Base-by-base conservation (phyloP, 1,140 invertebrate species). In the Brachionus rubens region DNA sequence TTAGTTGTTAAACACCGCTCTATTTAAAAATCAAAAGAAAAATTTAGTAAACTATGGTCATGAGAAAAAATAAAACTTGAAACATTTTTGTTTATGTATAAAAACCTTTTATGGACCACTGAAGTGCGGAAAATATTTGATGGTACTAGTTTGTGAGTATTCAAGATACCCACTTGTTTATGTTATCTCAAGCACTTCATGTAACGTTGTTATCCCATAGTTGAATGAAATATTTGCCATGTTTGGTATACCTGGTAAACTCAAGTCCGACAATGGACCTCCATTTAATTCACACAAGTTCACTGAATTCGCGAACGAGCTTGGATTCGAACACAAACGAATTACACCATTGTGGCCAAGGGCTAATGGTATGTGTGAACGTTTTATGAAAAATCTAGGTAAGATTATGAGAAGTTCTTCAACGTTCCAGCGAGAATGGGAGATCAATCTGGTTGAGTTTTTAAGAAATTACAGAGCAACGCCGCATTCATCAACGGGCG, bases 131-230 rank as follows among this genome's bases (percentile, higher is more conserved):
- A 54, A 36, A 36, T 78, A 79, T 62, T 54, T 81, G 12, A 48
- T 81, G n/a, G 81, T 80, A 3, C 30, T 81, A 4, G 76, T 78
- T 2, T 79, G 81, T 78, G 79, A 81, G 43, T 80, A 79, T 26
- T 81, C 80, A 9, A 43, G 78, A 67, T 81, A 80, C 54, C 79
- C 81, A 3, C 72, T 80, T 3, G 79, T 81, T 4, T 78, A 80
- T 62, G 70, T 78, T 7, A 67, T 79, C 1, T 48, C 10, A 26
- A 68, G 52, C 16, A 77, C 77, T 43, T 68, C 76, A 26, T 62
- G 36, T 19, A 75, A 78, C 59, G 36, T 33, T 65, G 40, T 59
- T 46, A 28, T 75, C 50, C 16, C 46, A 70, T 16, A 62, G 67
- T 43, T 79, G 10, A 16, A 75, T 24, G 21, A 7, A 36, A 77